Conservation (phyloP, 2,113 vertebrate genomes). For the Microcebus tavaratra region DNA sequence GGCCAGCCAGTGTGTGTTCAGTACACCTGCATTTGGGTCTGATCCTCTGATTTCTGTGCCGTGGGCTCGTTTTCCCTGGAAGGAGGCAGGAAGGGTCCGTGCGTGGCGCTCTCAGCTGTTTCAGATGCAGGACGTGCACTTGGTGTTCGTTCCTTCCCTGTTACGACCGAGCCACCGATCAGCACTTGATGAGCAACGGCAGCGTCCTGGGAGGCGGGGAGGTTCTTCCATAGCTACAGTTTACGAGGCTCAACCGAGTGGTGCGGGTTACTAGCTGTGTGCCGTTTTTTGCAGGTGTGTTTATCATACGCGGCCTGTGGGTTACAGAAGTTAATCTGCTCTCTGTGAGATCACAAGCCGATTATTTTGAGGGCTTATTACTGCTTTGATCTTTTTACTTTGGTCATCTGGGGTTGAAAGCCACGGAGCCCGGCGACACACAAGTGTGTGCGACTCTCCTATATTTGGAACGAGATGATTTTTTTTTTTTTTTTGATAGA, state of each 20-base stretch:
- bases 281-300: background rate
- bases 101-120: background rate
- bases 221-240: accelerated
- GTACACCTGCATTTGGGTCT: background rate
- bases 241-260: background rate
- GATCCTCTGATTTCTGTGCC: background rate
- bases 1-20: background rate
- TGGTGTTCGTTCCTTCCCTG: background rate
- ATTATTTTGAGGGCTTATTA: background rate
- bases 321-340: background rate
- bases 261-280: accelerated
- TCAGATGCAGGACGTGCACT: background rate
- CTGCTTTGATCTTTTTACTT: background rate
- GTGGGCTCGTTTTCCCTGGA: background rate
- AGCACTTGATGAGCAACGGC: background rate
- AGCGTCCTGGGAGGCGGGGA: background rate
- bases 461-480: slow-evolving; percentile 19
- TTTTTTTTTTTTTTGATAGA: slow-evolving; percentile 56
- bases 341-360: background rate
- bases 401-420: background rate
- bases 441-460: background rate
- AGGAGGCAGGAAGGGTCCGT: background rate
- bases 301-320: accelerated
- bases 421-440: background rate
- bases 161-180: background rate